Evolutionary conservation across 2,797 vertebrate genomes (phyloP), one percentile per base, ranked within the genome.

Genomic region (Heteromormyrus szaboi): DNA sequence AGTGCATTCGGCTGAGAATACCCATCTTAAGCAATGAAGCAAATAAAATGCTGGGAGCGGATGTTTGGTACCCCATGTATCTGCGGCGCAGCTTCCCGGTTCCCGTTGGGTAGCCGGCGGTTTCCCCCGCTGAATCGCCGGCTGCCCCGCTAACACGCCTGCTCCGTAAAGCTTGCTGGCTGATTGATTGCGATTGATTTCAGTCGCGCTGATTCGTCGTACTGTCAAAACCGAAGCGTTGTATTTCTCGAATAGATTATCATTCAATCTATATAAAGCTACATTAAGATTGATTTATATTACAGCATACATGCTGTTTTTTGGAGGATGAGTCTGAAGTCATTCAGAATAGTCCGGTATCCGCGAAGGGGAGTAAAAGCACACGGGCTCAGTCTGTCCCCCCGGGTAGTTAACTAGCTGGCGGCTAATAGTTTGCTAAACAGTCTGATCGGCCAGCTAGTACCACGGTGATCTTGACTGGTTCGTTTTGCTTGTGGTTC

Each of bases 151-250:
- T 41, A 86, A 56, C 85, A 56, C 29, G 85, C 85, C n/a, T 33
- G 14, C 22, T 12, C 44, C 3, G 1, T 37, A 9, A 85, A 14
- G 51, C 48, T 54, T 8, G n/a, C 56, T 59, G n/a, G 51, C 7
- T 54, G 51, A 86, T 86, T 54, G 84, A 86, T 51, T 29, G 48
- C 44, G 11, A 85, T 86, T 54, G 84, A 86, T 86, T 86, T 54
- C 4, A n/a, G 9, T 53, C 48, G 83, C 50, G 6, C 59, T 25
- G 59, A 25, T 2, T 2, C 59, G 8, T 9, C n/a, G 59, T 62
- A 11, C 51, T 86, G 85, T 86, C 85, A 86, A 86, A 85, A 25
- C 25, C 8, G 50, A 25, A 53, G 29, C 29, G 29, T n/a, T 19
- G 12, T 29, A 56, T n/a, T 25, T 85, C n/a, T 85, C 2, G 6